Conservation (phyloP, 2,888 invertebrate species). For the Rhabditoides inermis region DNA sequence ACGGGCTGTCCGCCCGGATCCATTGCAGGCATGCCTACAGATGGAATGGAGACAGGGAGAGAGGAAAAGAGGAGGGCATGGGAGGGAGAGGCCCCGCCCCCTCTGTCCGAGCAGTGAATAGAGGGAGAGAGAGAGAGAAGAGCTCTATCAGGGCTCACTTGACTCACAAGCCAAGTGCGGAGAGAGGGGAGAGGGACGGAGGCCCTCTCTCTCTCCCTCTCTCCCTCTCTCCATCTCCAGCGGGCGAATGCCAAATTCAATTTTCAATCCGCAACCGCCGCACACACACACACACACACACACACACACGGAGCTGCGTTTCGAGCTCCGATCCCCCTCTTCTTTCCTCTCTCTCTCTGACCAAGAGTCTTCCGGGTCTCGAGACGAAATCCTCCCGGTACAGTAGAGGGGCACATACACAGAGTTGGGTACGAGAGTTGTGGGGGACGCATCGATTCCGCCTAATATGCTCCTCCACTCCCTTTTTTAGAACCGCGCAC, state of each 20-base stretch:
- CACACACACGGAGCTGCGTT: too few relatives aligned
- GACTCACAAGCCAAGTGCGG: neutral
- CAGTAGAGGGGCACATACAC: neutral
- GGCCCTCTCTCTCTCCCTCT: neutral
- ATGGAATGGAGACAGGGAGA: too few relatives aligned
- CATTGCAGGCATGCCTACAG: too few relatives aligned
- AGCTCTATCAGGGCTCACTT: neutral
- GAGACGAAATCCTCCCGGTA: neutral
- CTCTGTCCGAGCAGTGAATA: neutral
- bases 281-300: too few relatives aligned
- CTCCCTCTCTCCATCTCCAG: neutral
- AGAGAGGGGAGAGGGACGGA: constrained; percentile 4
- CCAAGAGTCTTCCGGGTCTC: neutral
- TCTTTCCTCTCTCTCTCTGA: too few relatives aligned
- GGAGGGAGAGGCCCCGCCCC: neutral
- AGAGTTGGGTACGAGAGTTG: constrained; percentile 1
- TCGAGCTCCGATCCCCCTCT: too few relatives aligned
- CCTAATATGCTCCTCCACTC: constrained; percentile 14
- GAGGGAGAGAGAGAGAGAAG: constrained; percentile 3
- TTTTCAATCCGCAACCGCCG: too few relatives aligned
- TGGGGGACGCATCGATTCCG: constrained; percentile 7
- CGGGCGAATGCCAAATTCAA: too few relatives aligned
- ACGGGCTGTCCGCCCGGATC: too few relatives aligned
- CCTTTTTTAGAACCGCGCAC: neutral
- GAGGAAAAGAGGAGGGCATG: constrained; percentile 4